Conservation (phyloP, 2,113 vertebrate genomes). For the Haemorhous mexicanus region DNA sequence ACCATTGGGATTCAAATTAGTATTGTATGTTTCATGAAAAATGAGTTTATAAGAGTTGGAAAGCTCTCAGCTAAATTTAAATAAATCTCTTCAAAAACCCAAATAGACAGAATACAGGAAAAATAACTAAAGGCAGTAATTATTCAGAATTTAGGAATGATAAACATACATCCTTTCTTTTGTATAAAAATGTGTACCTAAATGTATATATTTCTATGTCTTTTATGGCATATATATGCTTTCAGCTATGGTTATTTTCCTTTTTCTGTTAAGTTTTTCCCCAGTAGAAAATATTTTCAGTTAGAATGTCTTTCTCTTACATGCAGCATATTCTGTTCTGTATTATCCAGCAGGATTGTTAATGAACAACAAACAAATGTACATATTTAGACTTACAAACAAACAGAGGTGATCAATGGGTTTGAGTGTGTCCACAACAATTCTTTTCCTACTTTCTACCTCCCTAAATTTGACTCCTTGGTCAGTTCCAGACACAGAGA, state of each 20-base stretch:
- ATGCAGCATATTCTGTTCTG: neutral
- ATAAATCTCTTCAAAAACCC: neutral
- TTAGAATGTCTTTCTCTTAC: neutral
- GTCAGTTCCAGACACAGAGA: neutral
- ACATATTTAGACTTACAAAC: neutral
- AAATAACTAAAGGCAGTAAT: neutral
- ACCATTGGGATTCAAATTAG: neutral
- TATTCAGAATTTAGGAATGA: neutral
- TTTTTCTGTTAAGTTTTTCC: neutral
- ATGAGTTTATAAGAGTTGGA: neutral
- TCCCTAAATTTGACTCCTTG: neutral
- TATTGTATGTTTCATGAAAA: neutral
- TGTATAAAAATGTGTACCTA: neutral
- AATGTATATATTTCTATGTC: neutral
- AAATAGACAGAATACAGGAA: neutral
- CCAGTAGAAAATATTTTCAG: neutral
- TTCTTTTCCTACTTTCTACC: neutral
- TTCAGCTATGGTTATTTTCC: neutral
- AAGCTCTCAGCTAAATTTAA: neutral
- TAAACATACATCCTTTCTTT: neutral
- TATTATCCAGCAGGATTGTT: neutral
- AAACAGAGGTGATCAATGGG: neutral
- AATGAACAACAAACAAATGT: neutral
- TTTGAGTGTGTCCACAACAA: neutral
- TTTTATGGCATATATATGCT: neutral